Base-by-base conservation (phyloP, 2,113 vertebrate genomes). In the Scophthalmus maximus region DNA sequence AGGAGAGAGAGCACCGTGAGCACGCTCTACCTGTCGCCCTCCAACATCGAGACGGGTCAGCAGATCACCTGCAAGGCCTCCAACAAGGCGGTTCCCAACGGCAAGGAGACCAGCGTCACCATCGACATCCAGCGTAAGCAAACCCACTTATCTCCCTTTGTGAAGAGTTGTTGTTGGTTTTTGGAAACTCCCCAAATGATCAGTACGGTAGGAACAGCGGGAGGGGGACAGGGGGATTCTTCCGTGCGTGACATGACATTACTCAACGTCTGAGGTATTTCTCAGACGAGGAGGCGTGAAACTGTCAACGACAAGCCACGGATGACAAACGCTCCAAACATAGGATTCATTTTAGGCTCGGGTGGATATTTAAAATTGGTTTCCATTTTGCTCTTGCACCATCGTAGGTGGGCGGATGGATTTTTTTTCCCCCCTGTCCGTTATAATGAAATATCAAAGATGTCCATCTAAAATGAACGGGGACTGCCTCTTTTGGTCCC, bases 91-190 rank as follows among this genome's bases (percentile, higher is more conserved):
- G 90, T 97, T 52, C 97, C 98, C 14, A 93, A 93, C 0, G 98
- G 97, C 58, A 99, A 98, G 84, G 96, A 98, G 92, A 97, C 96
- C 3, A 95, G 96, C 0, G 95, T 99, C 91, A 98, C 95, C 27
- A 96, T 99, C 0, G 97, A 99, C 86, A 97, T 99, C 89, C 98
- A 99, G 61, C 98, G 98, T 99, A 92, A 98, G 98, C 93, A 40
- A 5, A 20, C 25, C n/a, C 23, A 20, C 15, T 70, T 59, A 27
- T 56, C 36, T 22, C 14, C n/a, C n/a, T n/a, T n/a, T n/a, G n/a
- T n/a, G n/a, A n/a, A n/a, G n/a, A n/a, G n/a, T n/a, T n/a, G n/a
- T n/a, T n/a, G n/a, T n/a, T n/a, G n/a, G n/a, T n/a, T n/a, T n/a
- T n/a, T n/a, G n/a, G n/a, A n/a, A n/a, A n/a, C n/a, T n/a, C n/a